Percentiles rank a stretch among this genome's conserved stretches.
Conservation (phyloP, 1,140 invertebrate genomes). For the Gonioctena quinquepunctata region DNA sequence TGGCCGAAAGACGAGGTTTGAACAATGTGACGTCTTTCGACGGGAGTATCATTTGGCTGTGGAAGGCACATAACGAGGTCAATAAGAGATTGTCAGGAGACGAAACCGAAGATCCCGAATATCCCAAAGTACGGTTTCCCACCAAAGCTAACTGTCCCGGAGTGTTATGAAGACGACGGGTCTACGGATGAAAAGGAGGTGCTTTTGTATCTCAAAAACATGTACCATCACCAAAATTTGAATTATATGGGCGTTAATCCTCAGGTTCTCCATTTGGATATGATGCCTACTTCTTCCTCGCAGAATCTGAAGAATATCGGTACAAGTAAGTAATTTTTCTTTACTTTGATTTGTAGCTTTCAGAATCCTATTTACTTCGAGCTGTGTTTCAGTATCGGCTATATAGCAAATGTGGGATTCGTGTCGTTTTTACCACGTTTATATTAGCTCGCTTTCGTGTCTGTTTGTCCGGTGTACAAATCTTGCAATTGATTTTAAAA, state of each 20-base stretch:
- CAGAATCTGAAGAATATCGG: too few relatives aligned
- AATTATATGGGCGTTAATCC: constrained; percentile 50
- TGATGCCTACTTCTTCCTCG: not conserved
- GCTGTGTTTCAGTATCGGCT: too few relatives aligned
- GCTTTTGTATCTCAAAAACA: constrained; percentile 72
- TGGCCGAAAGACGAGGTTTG: constrained; percentile 72
- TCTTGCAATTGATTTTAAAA: too few relatives aligned
- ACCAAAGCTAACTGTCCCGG: constrained; percentile 65
- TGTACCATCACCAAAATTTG: constrained; percentile 65
- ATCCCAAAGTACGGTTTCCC: constrained; percentile 93
- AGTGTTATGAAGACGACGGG: constrained; percentile 66
- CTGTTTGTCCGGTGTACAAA: too few relatives aligned
- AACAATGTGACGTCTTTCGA: constrained; percentile 69
- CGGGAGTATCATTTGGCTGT: constrained; percentile 89
- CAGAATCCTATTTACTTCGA: too few relatives aligned
- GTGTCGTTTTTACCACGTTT: too few relatives aligned
- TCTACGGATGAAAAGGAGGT: constrained; percentile 75
- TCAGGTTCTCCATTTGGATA: constrained; percentile 38
- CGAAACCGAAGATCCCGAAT: constrained; percentile 84
- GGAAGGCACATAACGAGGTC: constrained; percentile 92
- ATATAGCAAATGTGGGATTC: too few relatives aligned
- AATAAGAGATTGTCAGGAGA: constrained; percentile 87
- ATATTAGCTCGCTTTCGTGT: too few relatives aligned
- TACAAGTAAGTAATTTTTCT: too few relatives aligned
- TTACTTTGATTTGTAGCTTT: too few relatives aligned